Percentiles rank a stretch among this genome's conserved stretches.
Conservation (phyloP, 2,113 vertebrate species). For the Sula dactylatra region DNA sequence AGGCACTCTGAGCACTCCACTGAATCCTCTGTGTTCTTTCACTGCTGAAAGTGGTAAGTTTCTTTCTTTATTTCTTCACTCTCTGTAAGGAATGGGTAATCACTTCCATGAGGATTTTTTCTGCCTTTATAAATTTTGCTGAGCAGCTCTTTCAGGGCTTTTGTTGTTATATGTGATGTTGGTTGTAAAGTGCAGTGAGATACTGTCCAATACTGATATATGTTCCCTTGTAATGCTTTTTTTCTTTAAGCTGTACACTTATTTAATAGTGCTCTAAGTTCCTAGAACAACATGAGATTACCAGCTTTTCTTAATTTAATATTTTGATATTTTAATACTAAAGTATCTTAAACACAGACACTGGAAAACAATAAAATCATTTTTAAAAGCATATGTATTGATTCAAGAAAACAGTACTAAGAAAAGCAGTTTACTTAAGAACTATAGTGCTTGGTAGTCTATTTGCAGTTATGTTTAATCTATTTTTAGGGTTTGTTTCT, state of each 20-base stretch:
- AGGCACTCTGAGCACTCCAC: constrained; percentile 57
- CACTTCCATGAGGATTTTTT: background rate
- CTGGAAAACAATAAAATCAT: background rate
- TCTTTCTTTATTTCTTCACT: background rate
- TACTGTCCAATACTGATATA: background rate
- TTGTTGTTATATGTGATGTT: background rate
- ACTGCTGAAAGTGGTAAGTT: constrained; percentile 77
- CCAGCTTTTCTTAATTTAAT: background rate
- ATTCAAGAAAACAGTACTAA: background rate
- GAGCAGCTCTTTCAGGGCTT: background rate
- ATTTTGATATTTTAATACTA: background rate
- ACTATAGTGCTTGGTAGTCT: background rate
- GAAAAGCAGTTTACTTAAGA: background rate
- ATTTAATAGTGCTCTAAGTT: background rate
- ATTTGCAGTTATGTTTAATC: background rate
- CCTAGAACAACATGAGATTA: background rate
- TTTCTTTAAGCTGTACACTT: background rate
- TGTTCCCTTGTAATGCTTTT: background rate
- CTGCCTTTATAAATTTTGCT: background rate
- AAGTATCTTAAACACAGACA: background rate
- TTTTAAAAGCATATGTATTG: background rate
- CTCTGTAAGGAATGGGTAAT: background rate
- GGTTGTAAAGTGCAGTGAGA: background rate
- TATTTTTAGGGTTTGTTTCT: background rate
- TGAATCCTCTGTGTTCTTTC: constrained; percentile 72